Base-by-base conservation (phyloP, 2,888 invertebrate genomes). In the Eupithecia vulgata region DNA sequence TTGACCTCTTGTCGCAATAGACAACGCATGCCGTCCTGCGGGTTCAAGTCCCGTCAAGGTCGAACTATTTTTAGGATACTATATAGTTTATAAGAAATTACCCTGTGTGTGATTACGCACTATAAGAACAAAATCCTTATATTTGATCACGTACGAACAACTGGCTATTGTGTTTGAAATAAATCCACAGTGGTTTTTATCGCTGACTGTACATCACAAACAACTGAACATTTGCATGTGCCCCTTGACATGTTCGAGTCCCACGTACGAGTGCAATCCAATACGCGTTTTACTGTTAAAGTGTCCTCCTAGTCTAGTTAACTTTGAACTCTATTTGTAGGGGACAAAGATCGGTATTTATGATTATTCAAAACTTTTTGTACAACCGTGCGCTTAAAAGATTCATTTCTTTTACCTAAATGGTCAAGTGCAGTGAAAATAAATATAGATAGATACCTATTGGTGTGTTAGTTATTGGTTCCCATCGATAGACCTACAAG, bases 241-340 rank as follows among this genome's bases (percentile, higher is more conserved):
- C n/a, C 57, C 57, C 57, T 21, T 57, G 57, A 57, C 64, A 40
- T 64, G 62, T 35, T 34, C 21, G 25, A 34, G 13, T 13, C 34
- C 40, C 67, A 70, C 70, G 57, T 34, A 62, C 64, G 1, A 25
- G 40, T 37, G 64, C 64, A 64, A 57, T 57, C 57, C 57, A 57
- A 57, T 25, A 57, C 57, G 25, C 13, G 25, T 57, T 57, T 57
- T 57, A 57, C 25, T 57, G 57, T 25, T 21, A 52, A n/a, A 25
- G 25, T 25, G 25, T 57, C 48, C 52, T 25, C 57, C 25, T 57
- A 25, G n/a, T 25, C 25, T 5, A 13, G 57, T 57, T 57, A 12
- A 57, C 57, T 57, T 52, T 57, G 57, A 57, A 57, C 57, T 57
- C 57, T 57, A 57, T 57, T 57, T n/a, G 12, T 25, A 13, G 25